Percentiles rank a stretch among this genome's conserved stretches.
Conservation (phyloP, 1,140 invertebrate species). For the Drosophila albomicans region DNA sequence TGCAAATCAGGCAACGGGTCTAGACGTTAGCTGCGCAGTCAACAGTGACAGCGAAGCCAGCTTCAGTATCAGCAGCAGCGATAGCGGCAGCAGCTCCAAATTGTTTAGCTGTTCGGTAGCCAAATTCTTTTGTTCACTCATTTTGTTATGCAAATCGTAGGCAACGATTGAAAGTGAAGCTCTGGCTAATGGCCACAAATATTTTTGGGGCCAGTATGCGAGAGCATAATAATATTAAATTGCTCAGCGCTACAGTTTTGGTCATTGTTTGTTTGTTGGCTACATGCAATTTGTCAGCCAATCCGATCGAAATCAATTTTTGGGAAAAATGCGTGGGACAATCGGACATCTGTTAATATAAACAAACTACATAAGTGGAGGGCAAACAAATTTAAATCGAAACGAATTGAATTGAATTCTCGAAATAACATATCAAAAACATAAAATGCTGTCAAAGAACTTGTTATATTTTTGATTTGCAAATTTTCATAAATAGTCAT, state of each 20-base stretch:
- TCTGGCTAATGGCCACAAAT: constrained; percentile 47
- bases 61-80: constrained; percentile 32
- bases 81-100: constrained; percentile 63
- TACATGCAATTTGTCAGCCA: constrained; percentile 76
- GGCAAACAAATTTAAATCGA: constrained; percentile 33
- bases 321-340: constrained; percentile 47
- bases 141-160: constrained; percentile 78
- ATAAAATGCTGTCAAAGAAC: constrained; percentile 43
- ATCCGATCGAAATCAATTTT: constrained; percentile 57
- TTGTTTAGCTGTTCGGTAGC: constrained; percentile 76
- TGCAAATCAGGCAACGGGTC: constrained; percentile 58
- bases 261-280: constrained; percentile 49
- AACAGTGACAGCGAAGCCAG: constrained; percentile 8
- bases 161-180: constrained; percentile 72
- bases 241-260: constrained; percentile 48
- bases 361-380: constrained; percentile 27
- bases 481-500: constrained; percentile 42
- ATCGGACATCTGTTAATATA: constrained; percentile 44
- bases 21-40: constrained; percentile 33
- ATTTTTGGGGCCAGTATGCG: constrained; percentile 58
- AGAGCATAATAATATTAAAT: constrained; percentile 79
- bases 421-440: constrained; percentile 15
- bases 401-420: constrained; percentile 1
- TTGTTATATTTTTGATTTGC: constrained; percentile 45
- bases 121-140: constrained; percentile 76